Evolutionary conservation across 2,797 vertebrate species (phyloP), one percentile per base, ranked within the genome.

Genomic region (Limosa lapponica): DNA sequence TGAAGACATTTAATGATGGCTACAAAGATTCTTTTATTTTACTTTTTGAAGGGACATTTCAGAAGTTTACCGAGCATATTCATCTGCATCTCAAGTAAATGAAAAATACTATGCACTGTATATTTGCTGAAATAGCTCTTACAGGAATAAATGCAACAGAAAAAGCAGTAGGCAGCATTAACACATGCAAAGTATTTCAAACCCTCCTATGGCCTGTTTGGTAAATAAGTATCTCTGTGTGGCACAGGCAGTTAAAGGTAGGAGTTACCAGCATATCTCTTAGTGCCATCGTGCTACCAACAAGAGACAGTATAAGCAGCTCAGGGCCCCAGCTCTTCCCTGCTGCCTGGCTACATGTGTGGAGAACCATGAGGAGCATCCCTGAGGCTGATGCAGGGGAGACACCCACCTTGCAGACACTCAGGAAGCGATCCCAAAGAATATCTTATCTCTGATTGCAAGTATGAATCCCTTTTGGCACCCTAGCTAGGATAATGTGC

Each of bases 1-100:
- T 85, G 95, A 96, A 95, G 77, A 70, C 93, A 92, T 82, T 89
- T 95, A 97, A 96, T 67, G 64, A 94, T 87, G 71, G 84, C 59
- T 94, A 96, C 96, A 98, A 98, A 97, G 95, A 94, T 96, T 96
- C 82, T 91, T 98, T 97, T 96, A 95, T 97, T 98, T 98, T 92
- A 95, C 87, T 90, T 96, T 96, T 75, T 28, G 41, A 89, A 92
- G 67, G 85, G 61, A 93, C 20, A 44, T 93, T 96, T 96, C 92
- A 96, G 87, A 97, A 88, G 79, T 89, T 73, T 82, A 96, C 70
- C 66, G 66, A 95, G 78, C 43, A 92, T 75, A 87, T 86, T 73
- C 48, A 72, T 94, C 64, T 20, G 13, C 46, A 79, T 74, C 51
- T 95, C 82, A 93, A 89, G 59, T 37, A 77, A 87, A 81, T 58